Evolutionary conservation across 2,888 invertebrate species (phyloP), one percentile per base, ranked within the genome.

Genomic region (Yponomeuta cagnagella): DNA sequence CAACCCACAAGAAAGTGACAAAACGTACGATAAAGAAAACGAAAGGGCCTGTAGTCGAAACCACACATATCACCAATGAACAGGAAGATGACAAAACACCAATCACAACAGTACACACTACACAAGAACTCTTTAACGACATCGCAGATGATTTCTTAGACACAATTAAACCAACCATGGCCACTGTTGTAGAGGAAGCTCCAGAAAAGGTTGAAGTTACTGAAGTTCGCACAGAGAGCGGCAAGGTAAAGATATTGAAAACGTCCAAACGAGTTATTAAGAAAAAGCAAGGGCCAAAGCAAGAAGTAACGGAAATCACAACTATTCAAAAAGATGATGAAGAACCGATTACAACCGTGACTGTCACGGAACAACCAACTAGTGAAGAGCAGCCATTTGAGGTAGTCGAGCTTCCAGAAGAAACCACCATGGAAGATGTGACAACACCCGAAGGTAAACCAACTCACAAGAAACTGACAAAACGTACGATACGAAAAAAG

Each of bases 51-150:
- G n/a, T 10, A 43, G 70, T 37, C 64, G 33, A 48, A 65, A 65
- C 33, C 15, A 90, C 88, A 31, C 87, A 87, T 79, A 89, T 93
- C 75, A 84, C 87, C 75, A 93, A 91, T 0, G 76, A 88, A 48
- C 88, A 91, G 74, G 90, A 92, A 79, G 89, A 89, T 72, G 68
- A 65, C 48, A 70, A 72, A 58, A 79, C 77, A 72, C 80, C 79
- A 66, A 77, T 77, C 1, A 74, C 77, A 10, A 82, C 75, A 43
- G 73, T 74, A 68, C 75, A 78, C 73, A 69, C 79, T 33, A 80
- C 80, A 67, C 77, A 76, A 70, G 75, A 75, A 74, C 75, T 74
- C 72, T 76, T 48, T 67, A 75, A 78, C 2, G 79, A 72, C 70
- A 71, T 74, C 73, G 48, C 76, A 52, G 78, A 81, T 74, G 72